Percentiles rank a stretch among this genome's conserved stretches.
These are phyloP conservation scores for Columba livia DNA, from an alignment of 2,113 vertebrate genomes.

Conservation along the genomic window DNA sequence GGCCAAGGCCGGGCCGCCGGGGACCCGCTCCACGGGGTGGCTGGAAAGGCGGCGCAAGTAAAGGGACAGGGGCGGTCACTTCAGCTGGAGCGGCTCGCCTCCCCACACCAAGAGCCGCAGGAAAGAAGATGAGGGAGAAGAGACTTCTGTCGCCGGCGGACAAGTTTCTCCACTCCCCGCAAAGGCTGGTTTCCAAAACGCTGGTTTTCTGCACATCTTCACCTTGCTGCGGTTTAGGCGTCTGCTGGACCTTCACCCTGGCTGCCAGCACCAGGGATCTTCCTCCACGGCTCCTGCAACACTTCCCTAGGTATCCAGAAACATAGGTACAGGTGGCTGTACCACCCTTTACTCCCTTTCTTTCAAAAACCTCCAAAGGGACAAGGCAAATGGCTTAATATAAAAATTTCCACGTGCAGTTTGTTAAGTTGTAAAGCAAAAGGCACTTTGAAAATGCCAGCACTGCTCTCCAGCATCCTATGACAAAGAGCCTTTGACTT, in stretches of 20 bases:
- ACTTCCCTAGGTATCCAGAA: neutral
- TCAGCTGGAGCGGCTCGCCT: neutral
- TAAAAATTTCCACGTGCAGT: too few relatives aligned
- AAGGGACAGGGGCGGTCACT: rapidly evolving
- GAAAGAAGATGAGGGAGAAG: neutral
- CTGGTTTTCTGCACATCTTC: neutral
- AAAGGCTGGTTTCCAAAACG: rapidly evolving
- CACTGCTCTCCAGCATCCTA: neutral
- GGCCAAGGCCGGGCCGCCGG: neutral
- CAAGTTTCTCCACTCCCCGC: rapidly evolving
- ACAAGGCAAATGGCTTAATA: rapidly evolving
- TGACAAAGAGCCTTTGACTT: neutral
- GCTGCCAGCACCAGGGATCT: neutral
- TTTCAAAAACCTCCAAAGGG: neutral
- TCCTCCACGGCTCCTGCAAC: neutral
- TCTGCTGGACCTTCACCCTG: neutral
- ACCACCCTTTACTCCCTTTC: rapidly evolving
- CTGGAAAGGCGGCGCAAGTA: rapidly evolving
- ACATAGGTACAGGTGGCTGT: rapidly evolving
- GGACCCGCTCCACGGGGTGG: rapidly evolving
- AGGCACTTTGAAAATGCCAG: neutral
- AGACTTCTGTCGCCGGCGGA: rapidly evolving
- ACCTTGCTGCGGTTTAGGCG: neutral
- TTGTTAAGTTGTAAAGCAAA: neutral
- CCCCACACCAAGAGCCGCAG: neutral